These are phyloP conservation scores for Microcebus murinus DNA, from an alignment of 2,113 vertebrate genomes.

Conservation along the genomic window DNA sequence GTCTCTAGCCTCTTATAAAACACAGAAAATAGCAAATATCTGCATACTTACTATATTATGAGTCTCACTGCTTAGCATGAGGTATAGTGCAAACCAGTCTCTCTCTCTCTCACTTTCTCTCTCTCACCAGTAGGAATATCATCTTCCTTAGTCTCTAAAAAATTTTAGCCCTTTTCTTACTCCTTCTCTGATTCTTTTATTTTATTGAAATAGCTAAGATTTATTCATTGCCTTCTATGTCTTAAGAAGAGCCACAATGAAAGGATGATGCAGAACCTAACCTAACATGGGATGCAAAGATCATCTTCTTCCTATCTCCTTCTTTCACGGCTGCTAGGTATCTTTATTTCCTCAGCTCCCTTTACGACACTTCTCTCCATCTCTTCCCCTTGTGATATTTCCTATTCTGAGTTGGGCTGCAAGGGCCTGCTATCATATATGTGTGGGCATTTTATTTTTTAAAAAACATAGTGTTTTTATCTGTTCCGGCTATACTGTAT, in stretches of 20 bases:
- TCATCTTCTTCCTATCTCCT: rapidly evolving
- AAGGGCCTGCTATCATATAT: not conserved
- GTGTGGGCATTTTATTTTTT: not conserved
- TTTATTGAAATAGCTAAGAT: not conserved
- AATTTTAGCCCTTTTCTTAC: not conserved
- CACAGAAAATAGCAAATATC: not conserved
- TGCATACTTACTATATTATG: not conserved
- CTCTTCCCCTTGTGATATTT: not conserved
- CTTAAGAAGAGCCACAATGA: not conserved
- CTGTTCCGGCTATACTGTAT: not conserved
- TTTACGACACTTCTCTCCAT: not conserved
- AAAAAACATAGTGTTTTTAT: not conserved
- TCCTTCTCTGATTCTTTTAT: not conserved
- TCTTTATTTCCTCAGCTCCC: not conserved
- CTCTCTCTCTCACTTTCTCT: too few species aligned
- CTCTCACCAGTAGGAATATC: not conserved
- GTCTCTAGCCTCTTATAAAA: not conserved
- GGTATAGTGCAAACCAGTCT: not conserved
- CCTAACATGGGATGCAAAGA: not conserved
- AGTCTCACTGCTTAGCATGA: not conserved
- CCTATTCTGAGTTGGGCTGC: not conserved
- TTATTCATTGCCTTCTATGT: not conserved
- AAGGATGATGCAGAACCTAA: not conserved
- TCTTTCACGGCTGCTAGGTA: rapidly evolving
- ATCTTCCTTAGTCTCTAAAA: not conserved